Conservation (phyloP, 2,888 invertebrate species). For the Malachius bipustulatus region DNA sequence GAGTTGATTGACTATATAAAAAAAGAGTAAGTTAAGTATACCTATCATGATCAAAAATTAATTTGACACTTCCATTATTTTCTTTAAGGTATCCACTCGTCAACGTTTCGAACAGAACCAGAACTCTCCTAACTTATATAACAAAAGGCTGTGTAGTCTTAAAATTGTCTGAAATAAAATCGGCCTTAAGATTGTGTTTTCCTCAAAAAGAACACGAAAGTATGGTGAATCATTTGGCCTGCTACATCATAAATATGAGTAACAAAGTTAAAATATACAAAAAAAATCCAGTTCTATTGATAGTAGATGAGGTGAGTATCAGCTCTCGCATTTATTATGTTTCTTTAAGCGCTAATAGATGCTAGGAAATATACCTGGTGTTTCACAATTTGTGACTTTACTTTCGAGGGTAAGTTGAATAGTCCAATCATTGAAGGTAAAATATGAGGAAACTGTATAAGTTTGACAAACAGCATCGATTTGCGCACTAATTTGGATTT, state of each 20-base stretch:
- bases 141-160: slow-evolving; percentile 33
- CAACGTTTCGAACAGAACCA: slow-evolving; percentile 27
- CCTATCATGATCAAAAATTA: too few species aligned
- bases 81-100: too few species aligned
- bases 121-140: slow-evolving; percentile 36
- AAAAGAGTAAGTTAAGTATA: slow-evolving; percentile 24
- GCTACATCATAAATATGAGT: slow-evolving; percentile 34
- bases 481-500: too few species aligned
- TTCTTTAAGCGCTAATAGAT: too few species aligned
- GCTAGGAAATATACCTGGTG: too few species aligned
- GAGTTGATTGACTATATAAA: slow-evolving; percentile 41
- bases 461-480: too few species aligned
- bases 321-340: too few species aligned
- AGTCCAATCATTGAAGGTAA: not conserved
- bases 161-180: slow-evolving; percentile 33
- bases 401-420: not conserved
- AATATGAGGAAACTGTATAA: too few species aligned
- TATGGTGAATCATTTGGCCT: slow-evolving; percentile 37
- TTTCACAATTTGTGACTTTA: too few species aligned
- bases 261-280: slow-evolving; percentile 36
- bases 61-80: too few species aligned
- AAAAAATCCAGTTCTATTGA: slow-evolving; percentile 50
- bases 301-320: slow-evolving; percentile 52
- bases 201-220: slow-evolving; percentile 31
- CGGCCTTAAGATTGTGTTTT: slow-evolving; percentile 34